Conservation (phyloP, 2,888 invertebrate genomes). For the Acrocyrtus sp. region DNA sequence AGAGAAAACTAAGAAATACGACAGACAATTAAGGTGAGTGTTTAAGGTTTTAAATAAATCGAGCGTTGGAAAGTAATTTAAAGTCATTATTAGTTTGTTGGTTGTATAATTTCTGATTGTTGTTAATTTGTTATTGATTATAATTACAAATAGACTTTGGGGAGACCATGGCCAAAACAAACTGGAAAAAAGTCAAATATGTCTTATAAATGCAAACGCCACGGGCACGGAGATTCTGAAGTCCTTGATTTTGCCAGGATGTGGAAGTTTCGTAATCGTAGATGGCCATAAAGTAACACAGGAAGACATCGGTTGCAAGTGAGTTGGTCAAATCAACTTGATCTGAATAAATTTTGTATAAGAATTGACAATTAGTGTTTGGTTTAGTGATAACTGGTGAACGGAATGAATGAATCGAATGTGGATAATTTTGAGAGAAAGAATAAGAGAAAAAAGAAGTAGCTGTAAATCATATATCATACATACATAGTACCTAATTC, state of each 20-base stretch:
- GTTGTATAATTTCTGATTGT: background rate
- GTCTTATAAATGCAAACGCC: constrained; percentile 92
- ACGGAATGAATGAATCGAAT: background rate
- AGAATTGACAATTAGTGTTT: too few relatives aligned
- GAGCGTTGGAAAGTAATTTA: background rate
- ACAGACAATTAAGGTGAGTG: constrained; percentile 77
- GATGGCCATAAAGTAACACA: constrained; percentile 88
- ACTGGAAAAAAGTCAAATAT: constrained; percentile 89
- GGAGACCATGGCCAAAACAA: constrained; percentile 96
- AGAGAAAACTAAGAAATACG: constrained; percentile 82
- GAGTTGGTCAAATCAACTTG: too few relatives aligned
- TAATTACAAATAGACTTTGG: constrained; percentile 80
- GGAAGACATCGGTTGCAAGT: constrained; percentile 95
- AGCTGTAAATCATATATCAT: too few relatives aligned
- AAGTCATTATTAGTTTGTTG: background rate
- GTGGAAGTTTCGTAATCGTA: constrained; percentile 91
- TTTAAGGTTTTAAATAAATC: background rate
- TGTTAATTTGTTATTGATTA: background rate
- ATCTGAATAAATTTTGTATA: too few relatives aligned
- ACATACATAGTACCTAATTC: too few relatives aligned
- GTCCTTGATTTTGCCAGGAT: constrained; percentile 93
- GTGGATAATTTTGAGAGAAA: constrained; percentile 11
- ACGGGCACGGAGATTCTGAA: constrained; percentile 96
- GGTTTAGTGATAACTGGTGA: too few relatives aligned
- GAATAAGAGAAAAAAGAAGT: too few relatives aligned